Conservation (phyloP, 1,140 invertebrate genomes). For the Doryteuthis pealeii region DNA sequence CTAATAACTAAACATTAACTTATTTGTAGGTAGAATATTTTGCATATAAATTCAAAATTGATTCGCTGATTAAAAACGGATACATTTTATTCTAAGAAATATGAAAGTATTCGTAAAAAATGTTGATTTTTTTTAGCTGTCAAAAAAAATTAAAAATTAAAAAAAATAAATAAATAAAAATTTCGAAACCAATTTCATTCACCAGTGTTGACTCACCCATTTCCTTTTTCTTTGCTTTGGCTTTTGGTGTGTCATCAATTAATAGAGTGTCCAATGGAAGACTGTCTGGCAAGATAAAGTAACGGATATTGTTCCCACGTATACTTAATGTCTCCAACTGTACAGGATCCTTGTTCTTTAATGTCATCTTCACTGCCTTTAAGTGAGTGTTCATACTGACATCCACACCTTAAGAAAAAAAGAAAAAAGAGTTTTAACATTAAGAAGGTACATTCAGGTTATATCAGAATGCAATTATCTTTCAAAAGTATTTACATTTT, state of each 20-base stretch:
- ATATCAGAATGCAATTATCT: too few relatives aligned
- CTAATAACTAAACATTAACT: too few relatives aligned
- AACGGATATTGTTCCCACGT: slow-evolving; percentile 95
- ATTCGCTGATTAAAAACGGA: too few relatives aligned
- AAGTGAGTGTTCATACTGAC: slow-evolving; percentile 99
- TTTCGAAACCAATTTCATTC: slow-evolving; percentile 17
- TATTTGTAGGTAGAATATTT: too few relatives aligned
- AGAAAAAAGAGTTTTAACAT: not conserved
- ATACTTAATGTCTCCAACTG: slow-evolving; percentile 93
- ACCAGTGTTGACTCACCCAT: slow-evolving; percentile 26
- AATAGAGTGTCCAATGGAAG: slow-evolving; percentile 92
- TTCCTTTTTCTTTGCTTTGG: slow-evolving; percentile 72
- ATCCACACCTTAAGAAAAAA: slow-evolving; percentile 77
- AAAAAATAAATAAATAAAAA: too few relatives aligned
- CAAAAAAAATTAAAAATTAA: too few relatives aligned
- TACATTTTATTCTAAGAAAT: too few relatives aligned
- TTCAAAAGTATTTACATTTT: too few relatives aligned
- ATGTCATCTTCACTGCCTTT: slow-evolving; percentile 96
- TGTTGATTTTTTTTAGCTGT: too few relatives aligned
- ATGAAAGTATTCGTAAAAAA: too few relatives aligned
- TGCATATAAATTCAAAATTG: too few relatives aligned
- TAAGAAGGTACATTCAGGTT: too few relatives aligned
- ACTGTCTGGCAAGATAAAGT: slow-evolving; percentile 94
- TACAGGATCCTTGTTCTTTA: slow-evolving; percentile 92
- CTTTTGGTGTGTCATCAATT: slow-evolving; percentile 95